phyloP scores from a whole-genome alignment of 1,140 invertebrate species.

The Ctenoplectra terminalis region DNA sequence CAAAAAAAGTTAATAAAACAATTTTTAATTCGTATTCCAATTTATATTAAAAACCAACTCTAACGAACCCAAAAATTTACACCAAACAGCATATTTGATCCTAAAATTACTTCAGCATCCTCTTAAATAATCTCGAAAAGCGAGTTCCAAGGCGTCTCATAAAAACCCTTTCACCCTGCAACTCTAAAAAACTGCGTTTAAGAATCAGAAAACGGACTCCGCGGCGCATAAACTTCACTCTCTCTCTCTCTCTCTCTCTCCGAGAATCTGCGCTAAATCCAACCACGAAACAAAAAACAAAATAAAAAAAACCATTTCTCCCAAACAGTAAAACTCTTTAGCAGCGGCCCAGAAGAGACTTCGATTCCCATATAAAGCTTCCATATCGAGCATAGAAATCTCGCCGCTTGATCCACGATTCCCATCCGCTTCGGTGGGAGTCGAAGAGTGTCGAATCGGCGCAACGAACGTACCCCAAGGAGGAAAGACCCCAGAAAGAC shows the following conservation, averaged over 20 bases:
- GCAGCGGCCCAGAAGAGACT: no score
- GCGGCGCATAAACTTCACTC: neutral
- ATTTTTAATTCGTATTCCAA: no score
- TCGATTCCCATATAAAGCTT: conserved; percentile 2
- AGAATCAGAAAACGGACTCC: neutral
- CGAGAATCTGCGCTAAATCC: neutral
- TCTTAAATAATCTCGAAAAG: no score
- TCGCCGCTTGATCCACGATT: neutral
- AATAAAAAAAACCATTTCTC: neutral
- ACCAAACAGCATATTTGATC: no score
- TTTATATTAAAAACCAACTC: no score
- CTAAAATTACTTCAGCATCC: no score
- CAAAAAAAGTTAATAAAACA: no score
- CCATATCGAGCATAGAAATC: conserved; percentile 18
- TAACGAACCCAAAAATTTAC: no score
- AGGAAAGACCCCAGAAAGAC: conserved; percentile 49
- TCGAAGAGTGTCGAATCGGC: conserved; percentile 14
- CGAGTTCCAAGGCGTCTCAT: neutral
- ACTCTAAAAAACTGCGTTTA: neutral
- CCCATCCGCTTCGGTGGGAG: neutral
- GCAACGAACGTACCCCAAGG: conserved; percentile 28
- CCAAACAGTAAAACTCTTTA: neutral
- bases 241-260: no score
- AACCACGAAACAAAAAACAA: neutral
- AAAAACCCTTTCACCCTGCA: neutral